phyloP scores from a whole-genome alignment of 2,888 invertebrate species.

The Diarsia rubi region DNA sequence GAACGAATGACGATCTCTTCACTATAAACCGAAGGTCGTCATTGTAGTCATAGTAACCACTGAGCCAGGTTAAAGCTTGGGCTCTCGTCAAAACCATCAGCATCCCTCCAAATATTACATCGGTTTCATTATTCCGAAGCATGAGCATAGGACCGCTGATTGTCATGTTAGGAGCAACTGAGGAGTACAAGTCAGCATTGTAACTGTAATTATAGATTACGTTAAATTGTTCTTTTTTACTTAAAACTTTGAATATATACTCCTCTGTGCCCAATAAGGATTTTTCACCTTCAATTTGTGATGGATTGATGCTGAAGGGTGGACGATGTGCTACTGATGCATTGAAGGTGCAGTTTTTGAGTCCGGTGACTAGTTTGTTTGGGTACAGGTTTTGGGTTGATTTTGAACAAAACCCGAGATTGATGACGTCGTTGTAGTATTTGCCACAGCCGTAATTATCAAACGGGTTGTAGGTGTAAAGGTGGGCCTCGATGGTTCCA shows the following conservation, averaged over 20 bases:
- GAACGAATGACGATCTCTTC: conserved; percentile 64
- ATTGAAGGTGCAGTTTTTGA: conserved; percentile 76
- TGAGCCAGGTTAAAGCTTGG: conserved; percentile 69
- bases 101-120: conserved; percentile 65
- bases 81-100: conserved; percentile 55
- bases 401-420: conserved; percentile 73
- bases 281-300: conserved; percentile 22
- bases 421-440: conserved; percentile 72
- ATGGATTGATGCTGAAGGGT: conserved; percentile 71
- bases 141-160: conserved; percentile 55
- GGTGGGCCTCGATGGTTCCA: conserved; percentile 65
- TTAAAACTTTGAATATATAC: conserved; percentile 50
- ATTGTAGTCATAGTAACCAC: conserved; percentile 66
- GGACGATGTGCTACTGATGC: conserved; percentile 75
- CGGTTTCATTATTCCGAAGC: conserved; percentile 66
- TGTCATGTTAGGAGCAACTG: conserved; percentile 53
- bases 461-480: conserved; percentile 81
- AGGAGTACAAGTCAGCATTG: conserved; percentile 37
- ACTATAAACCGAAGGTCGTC: conserved; percentile 74
- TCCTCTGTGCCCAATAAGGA: conserved; percentile 58
- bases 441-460: conserved; percentile 80
- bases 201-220: conserved; percentile 50
- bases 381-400: conserved; percentile 67
- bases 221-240: conserved; percentile 54
- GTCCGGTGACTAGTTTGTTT: conserved; percentile 70